Evolutionary conservation across 2,888 invertebrate genomes (phyloP), one percentile per base, ranked within the genome.

Genomic region (Diarsia mendica): DNA sequence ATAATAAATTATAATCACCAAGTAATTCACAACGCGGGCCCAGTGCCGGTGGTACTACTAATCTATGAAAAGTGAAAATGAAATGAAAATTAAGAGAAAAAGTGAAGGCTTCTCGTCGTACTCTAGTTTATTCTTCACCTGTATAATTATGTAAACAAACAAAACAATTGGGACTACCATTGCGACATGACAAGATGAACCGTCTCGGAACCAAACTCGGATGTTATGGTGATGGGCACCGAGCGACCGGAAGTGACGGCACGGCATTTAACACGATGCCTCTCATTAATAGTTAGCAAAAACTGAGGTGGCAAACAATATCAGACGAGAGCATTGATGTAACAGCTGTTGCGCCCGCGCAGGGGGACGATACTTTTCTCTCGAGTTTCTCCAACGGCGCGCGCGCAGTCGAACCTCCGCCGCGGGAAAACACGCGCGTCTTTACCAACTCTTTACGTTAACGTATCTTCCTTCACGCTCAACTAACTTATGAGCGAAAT

Each of bases 331-430:
- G 86, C 90, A 92, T 93, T 95, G 95, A 96, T 95, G 95, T 96
- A 96, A 96, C 93, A 90, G 88, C 91, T 90, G 90, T 79, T 84
- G 85, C 85, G 88, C 88, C 88, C 86, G 91, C 86, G 91, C 88
- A 86, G 90, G 89, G 91, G 92, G 93, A 92, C 92, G 91, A 88
- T 91, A 93, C 95, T 94, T 95, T 96, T 95, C 96, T 95, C 95
- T 93, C 85, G 91, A 95, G 95, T 96, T 95, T 95, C 96, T 92
- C 95, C 89, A 82, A 77, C 82, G 83, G 90, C 92, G 91, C 93
- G 85, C 89, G 91, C 93, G 93, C 95, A 95, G 96, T 94, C 84
- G 80, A 82, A 84, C 88, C 85, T 90, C 84, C 89, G 91, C 89
- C 92, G 92, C 89, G 85, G 89, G 84, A 86, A 89, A 87, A 90